A percentile compares a stretch with the other conserved stretches of the same genome.
Evolutionary conservation across 2,797 vertebrate genomes (phyloP).

Genomic region (Phataginus tetradactyla): DNA sequence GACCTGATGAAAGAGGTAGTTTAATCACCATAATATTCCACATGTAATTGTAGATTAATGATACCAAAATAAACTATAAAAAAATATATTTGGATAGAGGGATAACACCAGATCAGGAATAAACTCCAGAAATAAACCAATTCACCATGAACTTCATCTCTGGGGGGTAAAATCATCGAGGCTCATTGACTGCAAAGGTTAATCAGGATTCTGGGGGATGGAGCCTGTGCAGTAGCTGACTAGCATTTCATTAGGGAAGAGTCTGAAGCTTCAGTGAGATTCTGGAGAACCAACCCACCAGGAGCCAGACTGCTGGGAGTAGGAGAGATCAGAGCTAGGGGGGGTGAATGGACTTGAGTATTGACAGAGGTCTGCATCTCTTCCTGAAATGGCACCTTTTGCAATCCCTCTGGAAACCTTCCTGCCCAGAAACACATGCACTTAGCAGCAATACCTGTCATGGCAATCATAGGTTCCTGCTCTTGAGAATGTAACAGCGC

Average conservation of each 20-base stretch:
- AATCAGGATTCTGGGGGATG: slow-evolving; percentile 35
- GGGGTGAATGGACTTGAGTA: slow-evolving; percentile 17
- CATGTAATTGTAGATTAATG: no score
- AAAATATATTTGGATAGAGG: neutral
- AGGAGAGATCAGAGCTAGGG: neutral
- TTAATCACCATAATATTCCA: no score
- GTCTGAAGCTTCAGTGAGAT: slow-evolving; percentile 4
- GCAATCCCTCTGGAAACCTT: neutral
- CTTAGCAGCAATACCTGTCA: neutral
- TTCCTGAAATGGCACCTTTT: neutral
- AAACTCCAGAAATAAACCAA: slow-evolving; percentile 7
- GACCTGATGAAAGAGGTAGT: no score
- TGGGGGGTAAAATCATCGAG: neutral
- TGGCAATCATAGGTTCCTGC: neutral
- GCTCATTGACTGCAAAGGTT: slow-evolving; percentile 25
- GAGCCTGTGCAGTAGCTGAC: neutral
- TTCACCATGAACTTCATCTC: neutral
- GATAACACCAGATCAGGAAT: neutral
- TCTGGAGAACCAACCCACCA: neutral
- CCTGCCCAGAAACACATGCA: neutral
- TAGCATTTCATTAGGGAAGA: slow-evolving; percentile 53
- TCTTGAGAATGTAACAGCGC: neutral
- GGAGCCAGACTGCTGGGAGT: slow-evolving; percentile 4
- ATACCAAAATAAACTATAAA: no score
- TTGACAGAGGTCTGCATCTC: slow-evolving; percentile 14